Evolutionary conservation across 1,140 invertebrate genomes (phyloP).

Genomic region (Papilio machaon): DNA sequence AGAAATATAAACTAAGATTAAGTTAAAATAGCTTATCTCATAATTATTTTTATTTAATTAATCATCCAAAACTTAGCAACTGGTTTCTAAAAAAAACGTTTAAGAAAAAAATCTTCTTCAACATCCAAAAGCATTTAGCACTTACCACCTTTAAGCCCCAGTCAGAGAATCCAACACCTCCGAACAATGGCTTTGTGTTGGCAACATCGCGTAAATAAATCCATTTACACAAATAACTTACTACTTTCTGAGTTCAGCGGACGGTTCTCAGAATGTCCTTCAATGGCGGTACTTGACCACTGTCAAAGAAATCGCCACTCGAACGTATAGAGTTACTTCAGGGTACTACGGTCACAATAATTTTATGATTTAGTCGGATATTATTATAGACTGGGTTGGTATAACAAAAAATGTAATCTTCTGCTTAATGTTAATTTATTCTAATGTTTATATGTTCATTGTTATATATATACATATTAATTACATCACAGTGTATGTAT

Average conservation of each 20-base stretch:
- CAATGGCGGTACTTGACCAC: conserved; percentile 26
- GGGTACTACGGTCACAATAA: neutral
- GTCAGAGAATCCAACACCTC: conserved; percentile 19
- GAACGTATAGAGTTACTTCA: conserved; percentile 1
- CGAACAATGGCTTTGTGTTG: conserved; percentile 4
- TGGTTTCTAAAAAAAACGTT: neutral
- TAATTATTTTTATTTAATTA: too few species aligned
- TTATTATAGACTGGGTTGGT: too few species aligned
- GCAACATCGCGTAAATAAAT: conserved; percentile 3
- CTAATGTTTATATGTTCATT: too few species aligned
- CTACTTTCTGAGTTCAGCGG: neutral
- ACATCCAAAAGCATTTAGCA: neutral
- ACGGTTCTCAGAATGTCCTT: neutral
- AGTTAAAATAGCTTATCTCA: too few species aligned
- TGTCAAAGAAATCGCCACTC: conserved; percentile 20
- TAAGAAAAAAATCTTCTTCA: neutral
- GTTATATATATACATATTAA: too few species aligned
- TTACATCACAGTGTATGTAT: too few species aligned
- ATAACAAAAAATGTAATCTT: neutral
- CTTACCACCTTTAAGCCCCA: neutral
- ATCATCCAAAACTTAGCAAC: neutral
- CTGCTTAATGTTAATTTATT: neutral
- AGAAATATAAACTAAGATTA: too few species aligned
- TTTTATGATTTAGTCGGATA: neutral
- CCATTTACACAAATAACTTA: conserved; percentile 18